Conservation (phyloP, 64 coral and sea anemone species). For the Porites lutea region DNA sequence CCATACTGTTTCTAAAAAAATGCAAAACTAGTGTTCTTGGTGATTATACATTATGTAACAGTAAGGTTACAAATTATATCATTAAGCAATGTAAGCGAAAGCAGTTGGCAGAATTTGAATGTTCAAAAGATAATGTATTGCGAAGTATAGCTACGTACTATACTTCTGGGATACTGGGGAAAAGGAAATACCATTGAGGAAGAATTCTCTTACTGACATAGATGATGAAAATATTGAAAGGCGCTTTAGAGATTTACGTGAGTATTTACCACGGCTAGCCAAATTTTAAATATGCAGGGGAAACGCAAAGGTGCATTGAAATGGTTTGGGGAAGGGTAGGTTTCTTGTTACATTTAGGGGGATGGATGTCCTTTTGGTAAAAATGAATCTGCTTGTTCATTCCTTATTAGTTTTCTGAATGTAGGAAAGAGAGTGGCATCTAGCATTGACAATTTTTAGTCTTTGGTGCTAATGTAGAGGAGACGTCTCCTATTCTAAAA, state of each 20-base stretch:
- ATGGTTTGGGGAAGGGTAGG: slow-evolving; percentile 85
- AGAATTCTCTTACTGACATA: no score
- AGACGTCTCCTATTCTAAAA: slow-evolving; percentile 64
- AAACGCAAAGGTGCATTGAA: slow-evolving; percentile 51
- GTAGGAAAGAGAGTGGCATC: slow-evolving; percentile 70
- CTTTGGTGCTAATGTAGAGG: no score
- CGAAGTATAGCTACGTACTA: slow-evolving; percentile 72
- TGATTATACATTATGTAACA: slow-evolving; percentile 55
- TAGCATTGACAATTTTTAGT: slow-evolving; percentile 66
- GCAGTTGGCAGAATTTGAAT: slow-evolving; percentile 12
- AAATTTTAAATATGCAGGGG: slow-evolving; percentile 58
- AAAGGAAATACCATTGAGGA: slow-evolving; percentile 64
- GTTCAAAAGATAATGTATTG: slow-evolving; percentile 6
- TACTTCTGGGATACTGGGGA: slow-evolving; percentile 55
- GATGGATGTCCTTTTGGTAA: slow-evolving; percentile 83
- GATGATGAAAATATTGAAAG: no score
- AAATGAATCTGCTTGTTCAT: slow-evolving; percentile 71
- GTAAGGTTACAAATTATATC: slow-evolving; percentile 21
- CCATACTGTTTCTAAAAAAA: slow-evolving; percentile 58
- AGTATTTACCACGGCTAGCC: slow-evolving; percentile 63
- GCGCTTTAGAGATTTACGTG: no score
- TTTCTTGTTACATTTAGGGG: slow-evolving; percentile 74
- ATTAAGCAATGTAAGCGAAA: slow-evolving; percentile 15
- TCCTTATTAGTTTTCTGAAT: slow-evolving; percentile 80
- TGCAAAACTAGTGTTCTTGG: slow-evolving; percentile 64